Base-by-base conservation (phyloP, 2,888 invertebrate species). In the Ectemnius cavifrons region DNA sequence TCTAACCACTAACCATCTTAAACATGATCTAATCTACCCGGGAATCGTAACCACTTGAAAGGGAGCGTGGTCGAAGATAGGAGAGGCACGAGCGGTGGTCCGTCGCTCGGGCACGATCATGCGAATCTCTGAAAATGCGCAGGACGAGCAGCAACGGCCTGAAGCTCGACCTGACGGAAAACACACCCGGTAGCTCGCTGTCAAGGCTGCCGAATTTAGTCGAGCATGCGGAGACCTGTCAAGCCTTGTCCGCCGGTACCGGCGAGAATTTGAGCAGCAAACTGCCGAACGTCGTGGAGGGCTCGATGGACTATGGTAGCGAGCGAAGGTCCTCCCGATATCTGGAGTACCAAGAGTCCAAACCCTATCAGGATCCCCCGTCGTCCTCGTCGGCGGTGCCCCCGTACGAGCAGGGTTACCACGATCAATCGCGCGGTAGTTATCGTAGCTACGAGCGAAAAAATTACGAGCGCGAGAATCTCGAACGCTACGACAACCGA, bases 261-360 rank as follows among this genome's bases (percentile, higher is more conserved):
- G 89, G 91, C 66, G 91, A 91, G 81, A 89, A 89, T 87, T 90
- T 91, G 85, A 91, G 89, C 82, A 88, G 90, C 82, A 91, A 90
- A 86, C 82, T 91, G 84, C 91, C 91, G 57, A 91, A 91, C 90
- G 87, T 91, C 49, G 90, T 91, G 74, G 91, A 91, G 84, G 91
- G 90, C 87, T 91, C 91, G 88, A 91, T 91, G 91, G 91, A 91
- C 91, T 91, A 90, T 91, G 91, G 91, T 87, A 89, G 80, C 80
- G 91, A 91, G 83, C 89, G 90, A 59, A 88, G 91, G 86, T 90
- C 91, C 79, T 90, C 91, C 85, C 89, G 89, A 82, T 91, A 91
- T 85, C 85, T 90, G 86, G 89, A 88, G 83, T 88, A 89, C 73
- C 89, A 88, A 82, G 90, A 90, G 63, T 67, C 86, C 45, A 81